Evolutionary conservation across 2,888 invertebrate species (phyloP).

Genomic region (Tryphoninae sp.): DNA sequence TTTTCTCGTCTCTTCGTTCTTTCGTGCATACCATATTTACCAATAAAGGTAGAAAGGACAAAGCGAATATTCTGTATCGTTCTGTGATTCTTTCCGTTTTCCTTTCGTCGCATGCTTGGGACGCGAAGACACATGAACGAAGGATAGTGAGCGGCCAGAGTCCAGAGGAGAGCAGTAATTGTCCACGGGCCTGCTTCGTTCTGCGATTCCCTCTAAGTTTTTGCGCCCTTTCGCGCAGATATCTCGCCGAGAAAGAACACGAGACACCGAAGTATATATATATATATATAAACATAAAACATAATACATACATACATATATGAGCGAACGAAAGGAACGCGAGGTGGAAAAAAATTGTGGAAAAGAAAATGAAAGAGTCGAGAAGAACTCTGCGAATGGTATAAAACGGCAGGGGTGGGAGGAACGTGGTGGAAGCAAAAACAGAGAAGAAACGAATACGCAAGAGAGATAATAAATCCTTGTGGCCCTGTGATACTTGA

Average conservation of each 20-base stretch:
- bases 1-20: constrained; percentile 2
- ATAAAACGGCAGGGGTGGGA: constrained; percentile 39
- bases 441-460: constrained; percentile 56
- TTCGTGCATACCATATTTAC: constrained; percentile 27
- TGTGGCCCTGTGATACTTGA: constrained; percentile 44
- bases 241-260: constrained; percentile 15
- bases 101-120: constrained; percentile 17
- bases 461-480: constrained; percentile 58
- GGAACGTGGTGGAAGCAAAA: constrained; percentile 38
- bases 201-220: constrained; percentile 53
- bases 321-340: neutral
- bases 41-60: neutral
- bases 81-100: constrained; percentile 40
- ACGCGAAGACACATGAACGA: neutral
- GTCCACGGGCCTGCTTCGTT: constrained; percentile 52
- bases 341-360: constrained; percentile 9
- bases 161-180: constrained; percentile 44
- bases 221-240: constrained; percentile 46
- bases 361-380: constrained; percentile 18
- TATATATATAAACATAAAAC: neutral
- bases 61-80: neutral
- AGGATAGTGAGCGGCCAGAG: neutral
- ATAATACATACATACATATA: neutral
- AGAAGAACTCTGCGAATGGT: constrained; percentile 45
- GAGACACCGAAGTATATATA: constrained; percentile 6